Evolutionary conservation across 2,888 invertebrate genomes (phyloP), one percentile per base, ranked within the genome.

Genomic region (Pachycephus smyrnensis): DNA sequence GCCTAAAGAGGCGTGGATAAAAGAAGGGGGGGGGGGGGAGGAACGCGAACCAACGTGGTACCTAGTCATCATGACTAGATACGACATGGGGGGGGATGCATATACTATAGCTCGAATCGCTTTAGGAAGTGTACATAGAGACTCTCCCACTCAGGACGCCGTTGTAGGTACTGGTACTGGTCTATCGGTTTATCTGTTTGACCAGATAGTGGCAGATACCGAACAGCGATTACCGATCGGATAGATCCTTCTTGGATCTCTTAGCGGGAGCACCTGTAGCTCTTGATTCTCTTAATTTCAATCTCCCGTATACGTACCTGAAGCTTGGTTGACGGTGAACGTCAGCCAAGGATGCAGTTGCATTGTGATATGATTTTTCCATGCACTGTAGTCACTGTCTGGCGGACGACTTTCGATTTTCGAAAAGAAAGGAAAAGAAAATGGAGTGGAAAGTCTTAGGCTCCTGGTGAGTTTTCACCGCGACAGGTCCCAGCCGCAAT

Each of bases 1-100:
- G 55, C 55, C 55, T 55, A 55, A 55, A 85, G 81, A 79, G 80
- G 81, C 80, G 83, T 83, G 80, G 73, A 76, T 80, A 74, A 76
- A 76, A 68, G 73, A 73, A 75, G 75, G 73, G 79, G 73, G 75
- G 77, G 37, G 68, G 31, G 32, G n/a, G 69, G 73, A 73, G 79
- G 77, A 73, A 76, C 77, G 78, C 55, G 68, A 73, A 37, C 37
- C 23, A 23, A 55, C 55, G 23, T 55, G 23, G 23, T 55, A 55
- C 6, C 55, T 55, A 9, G 55, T 55, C 23, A 23, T 55, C 23
- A 23, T 23, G 23, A 55, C 9, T 55, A 40, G 40, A 15, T 40
- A 55, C 15, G 55, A 9, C 55, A 55, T 55, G 55, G 55, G 23
- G 55, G 55, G 55, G 55, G 55, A 55, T 23, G 55, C 55, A 23